phyloP scores from a whole-genome alignment of 2,113 vertebrate species.

The Cavia aperea region DNA sequence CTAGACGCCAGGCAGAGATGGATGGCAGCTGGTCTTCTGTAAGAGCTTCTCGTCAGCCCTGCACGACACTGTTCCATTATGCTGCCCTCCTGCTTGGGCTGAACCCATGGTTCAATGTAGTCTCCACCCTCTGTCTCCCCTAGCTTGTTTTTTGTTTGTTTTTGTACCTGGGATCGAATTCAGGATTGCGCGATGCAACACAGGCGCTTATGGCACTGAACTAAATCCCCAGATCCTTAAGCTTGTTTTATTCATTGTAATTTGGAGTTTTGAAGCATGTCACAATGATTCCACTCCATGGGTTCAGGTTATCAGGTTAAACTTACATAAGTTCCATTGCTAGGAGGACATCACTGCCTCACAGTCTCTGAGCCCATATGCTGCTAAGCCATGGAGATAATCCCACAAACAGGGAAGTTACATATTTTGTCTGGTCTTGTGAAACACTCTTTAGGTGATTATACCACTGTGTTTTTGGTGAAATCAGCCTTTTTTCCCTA shows the following conservation, averaged over 20 bases:
- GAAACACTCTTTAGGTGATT: neutral
- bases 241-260: neutral
- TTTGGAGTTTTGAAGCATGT: neutral
- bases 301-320: neutral
- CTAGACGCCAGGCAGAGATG: neutral
- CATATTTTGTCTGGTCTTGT: neutral
- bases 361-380: neutral
- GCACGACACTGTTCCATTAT: fast-evolving
- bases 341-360: neutral
- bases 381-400: neutral
- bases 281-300: neutral
- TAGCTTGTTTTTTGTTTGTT: too few species aligned
- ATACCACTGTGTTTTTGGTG: neutral
- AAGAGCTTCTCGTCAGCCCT: neutral
- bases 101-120: fast-evolving
- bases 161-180: too few species aligned
- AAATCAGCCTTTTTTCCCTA: neutral
- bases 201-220: too few species aligned
- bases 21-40: neutral
- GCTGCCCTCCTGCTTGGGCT: neutral
- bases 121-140: neutral
- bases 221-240: too few species aligned
- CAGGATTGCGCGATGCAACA: too few species aligned
- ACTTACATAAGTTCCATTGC: neutral
- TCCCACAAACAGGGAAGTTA: too few species aligned